These are phyloP conservation scores for Oceanites oceanicus DNA, from an alignment of 2,113 vertebrate species.

Conservation along the genomic window DNA sequence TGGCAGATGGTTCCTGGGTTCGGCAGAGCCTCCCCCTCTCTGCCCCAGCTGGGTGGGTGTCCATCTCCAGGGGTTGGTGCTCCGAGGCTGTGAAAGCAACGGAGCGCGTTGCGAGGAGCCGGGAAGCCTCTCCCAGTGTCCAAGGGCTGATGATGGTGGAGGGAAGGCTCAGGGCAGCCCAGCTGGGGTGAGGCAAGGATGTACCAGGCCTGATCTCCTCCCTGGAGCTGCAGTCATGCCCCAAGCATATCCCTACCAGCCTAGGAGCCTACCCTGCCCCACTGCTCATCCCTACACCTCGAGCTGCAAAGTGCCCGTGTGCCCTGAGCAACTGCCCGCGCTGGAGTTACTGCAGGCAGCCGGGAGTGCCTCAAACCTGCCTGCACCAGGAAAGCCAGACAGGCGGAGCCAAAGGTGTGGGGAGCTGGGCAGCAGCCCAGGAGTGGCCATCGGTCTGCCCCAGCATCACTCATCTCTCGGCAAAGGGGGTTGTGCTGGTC, in stretches of 20 bases:
- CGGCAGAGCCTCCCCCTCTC: not conserved
- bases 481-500: not conserved
- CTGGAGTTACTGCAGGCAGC: not conserved
- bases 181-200: not conserved
- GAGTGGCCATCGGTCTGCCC: not conserved
- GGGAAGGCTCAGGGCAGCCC: not conserved
- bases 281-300: accelerated
- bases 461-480: not conserved
- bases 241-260: not conserved
- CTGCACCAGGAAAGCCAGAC: accelerated
- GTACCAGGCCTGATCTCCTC: not conserved
- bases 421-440: not conserved
- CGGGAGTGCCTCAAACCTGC: not conserved
- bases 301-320: not conserved
- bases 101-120: not conserved
- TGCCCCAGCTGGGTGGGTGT: not conserved
- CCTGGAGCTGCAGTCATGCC: accelerated
- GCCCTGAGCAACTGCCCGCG: not conserved
- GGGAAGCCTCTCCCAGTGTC: not conserved
- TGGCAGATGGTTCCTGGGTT: not conserved
- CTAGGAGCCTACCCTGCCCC: not conserved
- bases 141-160: not conserved
- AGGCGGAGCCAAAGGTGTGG: not conserved
- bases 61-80: not conserved
- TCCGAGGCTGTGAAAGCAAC: not conserved